Base-by-base conservation (phyloP, 2,113 vertebrate species). In the Ivindomyrus marchei region DNA sequence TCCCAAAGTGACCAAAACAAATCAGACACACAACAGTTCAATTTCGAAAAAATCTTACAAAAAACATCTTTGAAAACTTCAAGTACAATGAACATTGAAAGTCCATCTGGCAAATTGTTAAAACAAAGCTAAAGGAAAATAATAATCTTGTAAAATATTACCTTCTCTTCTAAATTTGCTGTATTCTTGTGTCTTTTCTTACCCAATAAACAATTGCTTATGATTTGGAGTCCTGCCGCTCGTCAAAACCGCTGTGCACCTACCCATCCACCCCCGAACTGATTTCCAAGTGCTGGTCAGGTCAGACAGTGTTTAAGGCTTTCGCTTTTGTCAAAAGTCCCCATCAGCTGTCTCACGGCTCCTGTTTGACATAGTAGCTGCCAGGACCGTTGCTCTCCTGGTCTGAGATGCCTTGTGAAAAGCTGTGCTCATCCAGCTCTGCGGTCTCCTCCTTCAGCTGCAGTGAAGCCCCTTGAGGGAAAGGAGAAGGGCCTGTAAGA, bases 361-460 rank as follows among this genome's bases (percentile, higher is more conserved):
- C 98, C 89, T 99, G 98, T 95, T 98, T 98, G 95, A 98, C 98
- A 96, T 98, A 98, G 95, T 98, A 98, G 95, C 97, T 97, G 95
- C 97, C 97, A 6, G 98, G 98, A 92, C 98, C 98, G 2, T 98
- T 98, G 96, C 98, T 99, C 90, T 99, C 98, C 95, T 98, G 98
- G 94, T 99, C 98, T 0, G 98, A 99, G 0, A 96, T 96, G 94
- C 97, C 97, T 93, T 99, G 98, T 39, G 97, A 97, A 95, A 98
- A 99, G 93, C 93, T 96, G 88, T 98, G 98, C 90, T 99, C 97
- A 36, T 99, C 98, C 89, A 96, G 97, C 91, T 99, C 98, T 0
- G 97, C 93, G 77, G 97, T 89, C 92, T 99, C 98, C 92, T 98
- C 98, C 93, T 99, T 98, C 94, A 98, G 95, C 92, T 98, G 96